These are phyloP conservation scores for Ctenosaura bakeri DNA, from an alignment of 2,797 vertebrate genomes.

Conservation along the genomic window DNA sequence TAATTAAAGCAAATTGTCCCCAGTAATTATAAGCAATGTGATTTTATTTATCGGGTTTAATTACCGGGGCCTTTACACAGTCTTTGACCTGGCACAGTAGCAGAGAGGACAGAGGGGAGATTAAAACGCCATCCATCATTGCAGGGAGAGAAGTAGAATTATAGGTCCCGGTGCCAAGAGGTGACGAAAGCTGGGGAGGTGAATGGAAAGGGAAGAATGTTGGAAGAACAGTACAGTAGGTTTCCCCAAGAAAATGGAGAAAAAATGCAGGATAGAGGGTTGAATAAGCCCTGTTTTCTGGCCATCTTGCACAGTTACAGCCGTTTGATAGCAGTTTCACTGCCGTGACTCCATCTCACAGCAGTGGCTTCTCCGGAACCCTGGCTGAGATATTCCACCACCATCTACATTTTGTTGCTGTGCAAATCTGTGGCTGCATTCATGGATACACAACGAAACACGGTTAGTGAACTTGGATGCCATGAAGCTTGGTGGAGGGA, in stretches of 20 bases:
- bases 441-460: no score
- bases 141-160: background rate
- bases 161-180: conserved; percentile 22
- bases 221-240: background rate
- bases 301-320: background rate
- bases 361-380: background rate
- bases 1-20: conserved; percentile 82
- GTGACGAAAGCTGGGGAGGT: conserved; percentile 22
- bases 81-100: conserved; percentile 79
- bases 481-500: no score
- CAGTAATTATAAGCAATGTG: conserved; percentile 84
- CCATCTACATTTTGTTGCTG: no score
- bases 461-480: no score
- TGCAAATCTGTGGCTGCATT: no score
- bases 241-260: background rate
- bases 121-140: conserved; percentile 23
- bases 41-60: conserved; percentile 85
- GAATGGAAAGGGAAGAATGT: background rate
- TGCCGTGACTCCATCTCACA: background rate
- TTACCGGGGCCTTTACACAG: conserved; percentile 73
- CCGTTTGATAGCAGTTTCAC: no score
- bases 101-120: conserved; percentile 72
- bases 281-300: background rate
- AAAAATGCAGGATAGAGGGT: background rate
- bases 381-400: no score